Conservation (phyloP, 2,888 invertebrate genomes). For the Microdon myrmicae region DNA sequence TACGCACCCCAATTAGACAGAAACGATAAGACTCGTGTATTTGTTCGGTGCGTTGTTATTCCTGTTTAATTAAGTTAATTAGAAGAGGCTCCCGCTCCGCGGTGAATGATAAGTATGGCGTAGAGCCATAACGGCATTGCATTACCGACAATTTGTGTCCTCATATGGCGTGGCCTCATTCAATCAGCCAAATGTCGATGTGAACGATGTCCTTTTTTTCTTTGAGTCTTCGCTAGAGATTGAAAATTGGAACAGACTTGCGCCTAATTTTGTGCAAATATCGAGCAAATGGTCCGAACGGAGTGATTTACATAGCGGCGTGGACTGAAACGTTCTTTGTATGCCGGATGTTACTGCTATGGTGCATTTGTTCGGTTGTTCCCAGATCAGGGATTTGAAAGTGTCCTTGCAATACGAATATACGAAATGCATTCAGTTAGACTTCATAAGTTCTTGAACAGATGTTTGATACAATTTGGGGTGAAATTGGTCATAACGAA, state of each 20-base stretch:
- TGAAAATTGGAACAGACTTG: conserved; percentile 62
- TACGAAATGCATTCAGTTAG: too few species aligned
- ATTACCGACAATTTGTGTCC: conserved; percentile 40
- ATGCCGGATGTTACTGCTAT: conserved; percentile 33
- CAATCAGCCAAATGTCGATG: conserved; percentile 53
- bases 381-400: too few species aligned
- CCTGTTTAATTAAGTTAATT: conserved; percentile 66
- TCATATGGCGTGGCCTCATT: conserved; percentile 46
- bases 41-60: conserved; percentile 60
- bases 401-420: too few species aligned
- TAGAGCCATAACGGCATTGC: conserved; percentile 18
- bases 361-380: conserved; percentile 51
- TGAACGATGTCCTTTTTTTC: too few species aligned
- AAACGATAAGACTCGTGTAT: conserved; percentile 24
- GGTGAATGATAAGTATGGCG: conserved; percentile 15
- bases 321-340: conserved; percentile 20
- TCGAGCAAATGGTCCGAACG: conserved; percentile 54
- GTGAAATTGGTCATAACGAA: too few species aligned
- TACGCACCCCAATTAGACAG: conserved; percentile 2
- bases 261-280: conserved; percentile 62
- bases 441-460: too few species aligned
- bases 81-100: conserved; percentile 49
- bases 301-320: conserved; percentile 30
- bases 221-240: background rate
- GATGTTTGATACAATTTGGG: too few species aligned